Base-by-base conservation (phyloP, 2,888 invertebrate genomes). In the Sphaerophoria rueppellii region DNA sequence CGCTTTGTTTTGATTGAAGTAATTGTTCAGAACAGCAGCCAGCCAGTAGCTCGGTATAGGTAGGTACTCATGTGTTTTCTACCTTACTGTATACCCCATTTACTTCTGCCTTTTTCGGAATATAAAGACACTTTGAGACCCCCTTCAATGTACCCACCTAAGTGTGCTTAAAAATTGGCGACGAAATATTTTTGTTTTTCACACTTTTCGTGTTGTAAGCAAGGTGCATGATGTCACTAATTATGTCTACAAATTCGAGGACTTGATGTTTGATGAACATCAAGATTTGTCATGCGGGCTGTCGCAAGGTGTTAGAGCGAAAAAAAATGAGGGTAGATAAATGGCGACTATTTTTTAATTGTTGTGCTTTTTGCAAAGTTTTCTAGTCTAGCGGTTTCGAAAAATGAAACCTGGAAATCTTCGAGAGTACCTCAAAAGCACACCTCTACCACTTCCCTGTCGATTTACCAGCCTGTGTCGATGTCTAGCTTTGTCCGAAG, bases 1-100 rank as follows among this genome's bases (percentile, higher is more conserved):
- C 32, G 67, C 67, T 67, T 67, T 67, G 67, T 67, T 24, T 54
- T 67, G 67, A 37, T 67, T 54, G 52, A 67, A 54, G 67, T 65
- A 65, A 65, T 65, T 65, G 50, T 65, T 65, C 50, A 16, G 37
- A 50, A 63, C 34, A 43, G 24, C 16, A 24, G 58, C 16, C 43
- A 43, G 43, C 12, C 9, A 9, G 9, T 9, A 12, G 9, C 9
- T 43, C 3, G 43, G 40, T 40, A 40, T 0, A 40, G 40, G 37
- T 37, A 37, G 37, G 48, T 63, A 16, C 16, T 65, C 50, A 65
- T 35, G 63, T 46, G 61, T 16, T 14, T 32, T 61, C 9, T 0
- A n/a, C 12, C 9, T 43, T 11, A 9, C 43, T 43, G 6, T 12
- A 11, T 9, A 43, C 9, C 9, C 43, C 11, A 9, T 4, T 9